Percentiles rank a stretch among this genome's conserved stretches.
Evolutionary conservation across 1,140 invertebrate genomes (phyloP).

Genomic region (Eufriesea mexicana): DNA sequence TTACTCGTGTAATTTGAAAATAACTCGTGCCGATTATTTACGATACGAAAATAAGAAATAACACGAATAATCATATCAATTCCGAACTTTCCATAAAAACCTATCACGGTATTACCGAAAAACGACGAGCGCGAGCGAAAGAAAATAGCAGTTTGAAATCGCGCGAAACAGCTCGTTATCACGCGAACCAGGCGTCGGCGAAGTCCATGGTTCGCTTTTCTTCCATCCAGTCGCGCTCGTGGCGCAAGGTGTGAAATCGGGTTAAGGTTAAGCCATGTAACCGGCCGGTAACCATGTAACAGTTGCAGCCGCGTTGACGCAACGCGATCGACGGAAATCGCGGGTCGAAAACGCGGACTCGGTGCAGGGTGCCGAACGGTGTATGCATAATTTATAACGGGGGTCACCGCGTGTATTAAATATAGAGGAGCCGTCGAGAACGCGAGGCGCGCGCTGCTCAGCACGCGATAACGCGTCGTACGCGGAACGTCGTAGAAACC

Average conservation of each 20-base stretch:
- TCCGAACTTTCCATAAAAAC: too few relatives aligned
- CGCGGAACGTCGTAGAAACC: slow-evolving; percentile 34
- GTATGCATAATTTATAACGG: slow-evolving; percentile 36
- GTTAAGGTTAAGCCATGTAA: slow-evolving; percentile 73
- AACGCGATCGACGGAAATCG: slow-evolving; percentile 30
- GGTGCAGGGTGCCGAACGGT: neutral
- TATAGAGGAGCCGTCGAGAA: slow-evolving; percentile 3
- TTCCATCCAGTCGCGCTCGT: slow-evolving; percentile 2
- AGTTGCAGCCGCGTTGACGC: slow-evolving; percentile 50
- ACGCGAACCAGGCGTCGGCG: neutral
- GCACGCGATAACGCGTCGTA: slow-evolving; percentile 20
- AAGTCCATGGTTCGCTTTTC: slow-evolving; percentile 54
- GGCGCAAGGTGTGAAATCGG: slow-evolving; percentile 65
- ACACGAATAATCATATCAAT: too few relatives aligned
- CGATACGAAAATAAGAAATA: too few relatives aligned
- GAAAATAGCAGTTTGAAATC: too few relatives aligned
- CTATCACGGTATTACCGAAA: neutral
- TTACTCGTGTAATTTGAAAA: too few relatives aligned
- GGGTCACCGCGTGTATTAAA: slow-evolving; percentile 24
- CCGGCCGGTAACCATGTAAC: slow-evolving; percentile 62
- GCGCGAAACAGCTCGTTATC: neutral
- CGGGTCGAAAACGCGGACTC: slow-evolving; percentile 14
- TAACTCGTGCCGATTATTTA: too few relatives aligned
- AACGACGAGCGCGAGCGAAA: too few relatives aligned
- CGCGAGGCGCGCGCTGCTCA: neutral